Conservation (phyloP, 2,113 vertebrate species). For the Muntiacus reevesi region DNA sequence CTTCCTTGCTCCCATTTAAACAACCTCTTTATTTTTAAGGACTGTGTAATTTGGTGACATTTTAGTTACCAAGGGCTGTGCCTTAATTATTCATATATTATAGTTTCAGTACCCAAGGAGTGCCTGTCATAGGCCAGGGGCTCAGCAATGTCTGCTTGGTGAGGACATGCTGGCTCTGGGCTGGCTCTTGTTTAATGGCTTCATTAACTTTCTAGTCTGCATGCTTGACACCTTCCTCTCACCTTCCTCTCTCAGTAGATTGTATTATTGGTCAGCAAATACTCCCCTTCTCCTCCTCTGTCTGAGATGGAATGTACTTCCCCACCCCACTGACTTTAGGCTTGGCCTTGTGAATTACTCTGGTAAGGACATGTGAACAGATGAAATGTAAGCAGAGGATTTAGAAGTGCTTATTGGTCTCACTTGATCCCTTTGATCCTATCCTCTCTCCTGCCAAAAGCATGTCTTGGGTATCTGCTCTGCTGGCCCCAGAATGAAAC, state of each 20-base stretch:
- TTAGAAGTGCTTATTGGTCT: neutral
- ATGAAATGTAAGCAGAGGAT: neutral
- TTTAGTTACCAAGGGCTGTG: neutral
- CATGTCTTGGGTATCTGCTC: neutral
- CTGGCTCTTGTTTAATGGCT: neutral
- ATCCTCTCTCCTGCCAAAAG: neutral
- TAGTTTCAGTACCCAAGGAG: neutral
- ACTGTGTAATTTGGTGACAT: neutral
- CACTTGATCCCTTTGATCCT: neutral
- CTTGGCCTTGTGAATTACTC: neutral
- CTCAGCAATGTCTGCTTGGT: neutral
- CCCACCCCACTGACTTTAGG: neutral
- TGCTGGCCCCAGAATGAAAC: neutral
- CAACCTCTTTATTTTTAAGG: slow-evolving; percentile 43
- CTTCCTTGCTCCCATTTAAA: neutral
- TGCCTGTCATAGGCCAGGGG: neutral
- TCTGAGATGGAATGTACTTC: neutral
- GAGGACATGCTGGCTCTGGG: neutral
- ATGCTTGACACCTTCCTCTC: accelerated
- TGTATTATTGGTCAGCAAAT: neutral
- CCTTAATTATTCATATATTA: neutral
- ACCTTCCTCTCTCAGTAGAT: too few relatives aligned
- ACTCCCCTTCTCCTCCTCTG: neutral
- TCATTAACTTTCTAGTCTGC: neutral
- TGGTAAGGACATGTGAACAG: neutral